A percentile compares a stretch with the other conserved stretches of the same genome.
phyloP scores from a whole-genome alignment of 2,888 invertebrate species.

The Masnerella sp. region DNA sequence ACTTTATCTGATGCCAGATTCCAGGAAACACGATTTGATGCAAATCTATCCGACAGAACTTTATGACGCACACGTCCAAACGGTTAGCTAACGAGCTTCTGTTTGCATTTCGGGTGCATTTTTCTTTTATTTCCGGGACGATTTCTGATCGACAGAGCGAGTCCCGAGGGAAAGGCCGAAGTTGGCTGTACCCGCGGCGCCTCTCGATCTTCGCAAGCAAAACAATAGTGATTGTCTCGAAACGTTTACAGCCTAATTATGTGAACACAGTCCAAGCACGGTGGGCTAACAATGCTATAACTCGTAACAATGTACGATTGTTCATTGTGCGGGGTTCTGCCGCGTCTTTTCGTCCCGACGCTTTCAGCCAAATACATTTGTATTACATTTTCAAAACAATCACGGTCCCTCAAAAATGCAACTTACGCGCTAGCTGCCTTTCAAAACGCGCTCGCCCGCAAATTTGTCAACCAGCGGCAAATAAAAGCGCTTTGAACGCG shows the following conservation, averaged over 20 bases:
- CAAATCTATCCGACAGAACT: too few relatives aligned
- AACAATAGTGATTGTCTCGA: conserved; percentile 78
- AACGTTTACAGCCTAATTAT: conserved; percentile 78
- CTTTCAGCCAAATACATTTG: conserved; percentile 53
- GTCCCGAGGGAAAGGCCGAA: conserved; percentile 57
- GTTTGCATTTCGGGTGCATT: too few relatives aligned
- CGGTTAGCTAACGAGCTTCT: too few relatives aligned
- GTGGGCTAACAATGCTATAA: conserved; percentile 78
- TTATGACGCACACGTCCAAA: too few relatives aligned
- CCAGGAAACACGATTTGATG: too few relatives aligned
- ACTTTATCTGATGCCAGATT: too few relatives aligned
- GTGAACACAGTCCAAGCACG: conserved; percentile 76
- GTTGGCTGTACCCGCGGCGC: conserved; percentile 55
- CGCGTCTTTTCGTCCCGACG: conserved; percentile 40
- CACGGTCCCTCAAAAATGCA: conserved; percentile 17
- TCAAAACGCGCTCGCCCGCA: background rate
- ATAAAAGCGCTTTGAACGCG: conserved; percentile 1
- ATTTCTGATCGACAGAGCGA: conserved; percentile 53
- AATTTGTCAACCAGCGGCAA: conserved; percentile 10
- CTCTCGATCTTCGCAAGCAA: conserved; percentile 63
- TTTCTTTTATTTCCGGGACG: conserved; percentile 37
- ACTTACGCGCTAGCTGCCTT: background rate
- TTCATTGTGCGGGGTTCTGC: conserved; percentile 73
- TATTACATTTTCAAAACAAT: conserved; percentile 58
- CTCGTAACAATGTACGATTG: conserved; percentile 78